Conservation (phyloP, 1,140 invertebrate species). For the Drosophila paulistorum region DNA sequence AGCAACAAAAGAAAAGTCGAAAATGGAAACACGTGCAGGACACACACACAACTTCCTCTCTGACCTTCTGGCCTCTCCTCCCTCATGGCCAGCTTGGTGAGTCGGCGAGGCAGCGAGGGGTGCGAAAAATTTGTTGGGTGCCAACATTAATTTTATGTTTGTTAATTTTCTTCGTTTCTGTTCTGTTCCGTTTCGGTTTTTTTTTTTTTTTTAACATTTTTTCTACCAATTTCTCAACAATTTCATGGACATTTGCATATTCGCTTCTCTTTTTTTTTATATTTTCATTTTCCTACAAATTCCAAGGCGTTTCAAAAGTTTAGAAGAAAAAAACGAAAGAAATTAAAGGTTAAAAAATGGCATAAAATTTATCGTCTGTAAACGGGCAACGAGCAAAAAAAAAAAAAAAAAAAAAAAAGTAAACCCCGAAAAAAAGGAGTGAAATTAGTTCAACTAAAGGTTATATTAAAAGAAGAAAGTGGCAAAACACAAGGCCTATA, state of each 20-base stretch:
- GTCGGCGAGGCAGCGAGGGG: conserved; percentile 7
- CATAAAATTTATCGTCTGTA: conserved; percentile 78
- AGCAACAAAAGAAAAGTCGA: conserved; percentile 37
- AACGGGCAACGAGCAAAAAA: conserved; percentile 47
- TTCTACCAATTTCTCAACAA: conserved; percentile 59
- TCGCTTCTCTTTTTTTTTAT: conserved; percentile 6
- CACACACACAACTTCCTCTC: conserved; percentile 32
- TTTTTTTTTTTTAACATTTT: conserved; percentile 68
- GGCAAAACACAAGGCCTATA: conserved; percentile 4
- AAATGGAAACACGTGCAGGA: conserved; percentile 74
- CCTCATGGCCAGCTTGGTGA: not conserved
- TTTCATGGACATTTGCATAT: conserved; percentile 78
- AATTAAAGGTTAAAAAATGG: conserved; percentile 67
- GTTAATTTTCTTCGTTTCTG: conserved; percentile 69
- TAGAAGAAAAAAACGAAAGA: conserved; percentile 26
- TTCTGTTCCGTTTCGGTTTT: not conserved
- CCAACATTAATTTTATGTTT: conserved; percentile 82
- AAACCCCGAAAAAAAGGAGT: conserved; percentile 28
- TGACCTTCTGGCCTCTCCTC: not conserved
- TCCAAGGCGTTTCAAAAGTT: conserved; percentile 59
- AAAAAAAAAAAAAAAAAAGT: conserved; percentile 39
- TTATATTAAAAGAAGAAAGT: conserved; percentile 49
- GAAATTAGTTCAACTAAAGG: conserved; percentile 77
- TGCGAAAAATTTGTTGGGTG: conserved; percentile 69
- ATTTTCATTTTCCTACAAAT: conserved; percentile 39